Evolutionary conservation across 2,797 vertebrate genomes (phyloP), one percentile per base, ranked within the genome.

Genomic region (Chloroceryle amazona): DNA sequence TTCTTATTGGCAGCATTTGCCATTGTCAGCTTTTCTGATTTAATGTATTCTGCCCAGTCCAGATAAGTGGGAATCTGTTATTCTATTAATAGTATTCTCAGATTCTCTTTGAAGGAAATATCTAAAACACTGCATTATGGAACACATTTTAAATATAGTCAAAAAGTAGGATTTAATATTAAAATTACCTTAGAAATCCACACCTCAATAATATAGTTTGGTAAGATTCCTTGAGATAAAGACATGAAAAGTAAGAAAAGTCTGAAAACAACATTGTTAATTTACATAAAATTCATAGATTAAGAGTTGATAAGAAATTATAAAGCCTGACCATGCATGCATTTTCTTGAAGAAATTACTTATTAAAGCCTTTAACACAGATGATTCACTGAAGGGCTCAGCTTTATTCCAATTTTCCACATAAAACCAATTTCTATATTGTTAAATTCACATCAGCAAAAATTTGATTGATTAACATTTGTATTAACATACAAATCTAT

Each of bases 141-240:
- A 44, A 33, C 8, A n/a, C 5, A 6, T 49, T 79, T 89, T 82
- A 22, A 63, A 62, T 84, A 61, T 17, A 76, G 12, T 66, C 9
- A 57, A 83, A 72, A 74, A 65, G 7, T 49, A 86, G 7, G 81
- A 83, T 81, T 82, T 61, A 52, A 10, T 85, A 89, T 71, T 71
- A 44, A 94, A 92, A 71, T 85, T 2, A 71, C 55, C 7, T 60
- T 49, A 73, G 33, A 31, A 81, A 70, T 71, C 54, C 2, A 35
- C 3, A 82, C 10, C 19, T 9, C 14, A 67, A 20, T 9, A 85
- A 72, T 44, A 19, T 54, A 46, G 16, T 57, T 74, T 70, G 21
- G 25, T 76, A 63, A 81, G 10, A 13, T 54, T 85, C 19, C 42
- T 90, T 91, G n/a, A 81, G 51, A 92, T 93, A 92, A 90, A 89